Evolutionary conservation across 2,113 vertebrate genomes (phyloP).

Genomic region (Psilopsiagon aurifrons): DNA sequence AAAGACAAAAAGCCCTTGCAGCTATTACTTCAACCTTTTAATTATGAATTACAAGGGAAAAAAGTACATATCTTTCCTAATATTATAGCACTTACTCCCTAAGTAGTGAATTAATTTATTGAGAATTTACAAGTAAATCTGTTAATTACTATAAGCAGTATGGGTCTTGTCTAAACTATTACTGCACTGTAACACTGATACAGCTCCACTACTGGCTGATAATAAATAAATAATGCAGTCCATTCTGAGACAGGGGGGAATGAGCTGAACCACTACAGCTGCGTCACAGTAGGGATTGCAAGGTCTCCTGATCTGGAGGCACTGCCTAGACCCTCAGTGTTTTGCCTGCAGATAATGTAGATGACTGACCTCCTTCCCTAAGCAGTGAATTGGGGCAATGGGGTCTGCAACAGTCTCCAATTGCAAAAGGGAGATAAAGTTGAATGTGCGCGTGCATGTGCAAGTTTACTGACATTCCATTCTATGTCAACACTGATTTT

Average conservation of each 20-base stretch:
- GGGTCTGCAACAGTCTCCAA: neutral
- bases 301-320: neutral
- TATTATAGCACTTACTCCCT: slow-evolving; percentile 13
- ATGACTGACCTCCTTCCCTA: neutral
- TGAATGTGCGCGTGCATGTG: rapidly evolving
- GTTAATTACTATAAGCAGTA: slow-evolving; percentile 45
- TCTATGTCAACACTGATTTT: neutral
- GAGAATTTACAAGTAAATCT: slow-evolving; percentile 51
- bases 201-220: neutral
- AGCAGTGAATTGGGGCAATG: neutral
- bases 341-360: neutral
- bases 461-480: neutral
- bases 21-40: slow-evolving; percentile 8
- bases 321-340: rapidly evolving
- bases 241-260: neutral
- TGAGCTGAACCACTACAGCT: neutral
- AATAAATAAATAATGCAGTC: neutral
- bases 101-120: slow-evolving; percentile 40
- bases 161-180: neutral
- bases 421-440: neutral
- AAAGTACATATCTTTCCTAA: neutral
- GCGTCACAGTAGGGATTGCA: neutral
- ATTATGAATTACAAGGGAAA: slow-evolving; percentile 15
- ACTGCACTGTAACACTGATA: neutral
- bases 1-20: slow-evolving; percentile 16